These are phyloP conservation scores for Callopanchax toddi DNA, from an alignment of 2,113 vertebrate genomes.

Conservation along the genomic window DNA sequence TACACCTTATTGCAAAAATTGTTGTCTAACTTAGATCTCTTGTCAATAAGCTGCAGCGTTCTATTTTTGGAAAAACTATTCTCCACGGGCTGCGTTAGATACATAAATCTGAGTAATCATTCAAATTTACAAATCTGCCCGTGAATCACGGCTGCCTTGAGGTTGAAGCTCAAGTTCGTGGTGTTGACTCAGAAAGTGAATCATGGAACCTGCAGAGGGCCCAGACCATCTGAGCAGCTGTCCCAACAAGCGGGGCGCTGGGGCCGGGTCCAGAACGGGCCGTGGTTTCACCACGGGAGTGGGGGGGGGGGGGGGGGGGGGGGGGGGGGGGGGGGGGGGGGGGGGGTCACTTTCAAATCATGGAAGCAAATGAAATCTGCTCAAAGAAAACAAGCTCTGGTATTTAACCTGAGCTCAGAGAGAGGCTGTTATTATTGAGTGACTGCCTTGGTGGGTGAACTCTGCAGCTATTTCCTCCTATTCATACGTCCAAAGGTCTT, in stretches of 20 bases:
- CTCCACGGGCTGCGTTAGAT: background rate
- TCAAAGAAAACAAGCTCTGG: constrained; percentile 54
- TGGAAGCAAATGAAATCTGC: constrained; percentile 41
- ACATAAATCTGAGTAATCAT: constrained; percentile 14
- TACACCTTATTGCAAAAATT: background rate
- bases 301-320: background rate
- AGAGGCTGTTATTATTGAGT: constrained; percentile 44
- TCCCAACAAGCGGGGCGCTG: constrained; percentile 75
- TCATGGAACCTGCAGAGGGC: constrained; percentile 77
- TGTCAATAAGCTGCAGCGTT: background rate
- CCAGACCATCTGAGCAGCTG: constrained; percentile 80
- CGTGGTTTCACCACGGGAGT: constrained; percentile 52
- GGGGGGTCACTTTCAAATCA: constrained; percentile 39
- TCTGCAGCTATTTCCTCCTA: constrained; percentile 77
- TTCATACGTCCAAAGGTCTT: constrained; percentile 74
- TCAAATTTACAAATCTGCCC: constrained; percentile 43
- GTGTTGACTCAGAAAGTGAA: constrained; percentile 79
- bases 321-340: background rate
- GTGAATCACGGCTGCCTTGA: constrained; percentile 52
- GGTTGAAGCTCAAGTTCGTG: constrained; percentile 45
- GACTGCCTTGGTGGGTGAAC: constrained; percentile 55
- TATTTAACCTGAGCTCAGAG: constrained; percentile 47
- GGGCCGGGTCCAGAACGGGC: constrained; percentile 46
- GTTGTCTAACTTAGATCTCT: background rate
- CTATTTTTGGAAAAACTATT: background rate